Evolutionary conservation across 2,797 vertebrate genomes (phyloP).

Genomic region (Cyclura pinguis): DNA sequence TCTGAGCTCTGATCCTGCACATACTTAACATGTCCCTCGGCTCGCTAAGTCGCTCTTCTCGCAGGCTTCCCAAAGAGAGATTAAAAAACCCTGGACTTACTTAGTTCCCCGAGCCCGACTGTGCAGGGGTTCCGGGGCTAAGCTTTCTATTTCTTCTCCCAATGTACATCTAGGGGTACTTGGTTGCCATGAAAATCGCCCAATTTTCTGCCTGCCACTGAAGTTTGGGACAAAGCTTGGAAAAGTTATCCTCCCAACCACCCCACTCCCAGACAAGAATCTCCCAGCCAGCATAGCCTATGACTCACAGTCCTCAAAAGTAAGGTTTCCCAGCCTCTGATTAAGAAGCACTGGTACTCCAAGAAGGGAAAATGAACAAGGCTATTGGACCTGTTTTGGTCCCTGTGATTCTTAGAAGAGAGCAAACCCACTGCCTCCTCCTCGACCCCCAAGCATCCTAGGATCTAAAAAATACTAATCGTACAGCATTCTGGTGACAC

Average conservation of each 20-base stretch:
- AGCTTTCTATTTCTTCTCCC: neutral
- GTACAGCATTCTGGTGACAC: neutral
- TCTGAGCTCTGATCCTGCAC: slow-evolving; percentile 75
- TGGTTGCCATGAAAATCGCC: neutral
- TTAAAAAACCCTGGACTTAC: neutral
- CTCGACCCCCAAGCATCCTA: neutral
- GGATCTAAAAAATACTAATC: neutral
- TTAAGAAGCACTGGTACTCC: neutral
- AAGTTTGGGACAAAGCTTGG: no score
- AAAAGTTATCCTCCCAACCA: no score
- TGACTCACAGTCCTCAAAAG: no score
- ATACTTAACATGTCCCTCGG: slow-evolving; percentile 46
- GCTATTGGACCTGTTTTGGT: neutral
- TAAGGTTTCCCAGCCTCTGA: no score
- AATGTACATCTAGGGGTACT: neutral
- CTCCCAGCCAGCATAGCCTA: no score
- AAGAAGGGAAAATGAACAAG: neutral
- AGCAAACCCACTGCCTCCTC: neutral
- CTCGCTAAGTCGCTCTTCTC: neutral
- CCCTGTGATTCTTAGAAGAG: neutral
- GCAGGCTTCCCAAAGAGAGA: slow-evolving; percentile 12
- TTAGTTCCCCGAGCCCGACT: neutral
- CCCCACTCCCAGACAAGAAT: no score
- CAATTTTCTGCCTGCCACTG: neutral
- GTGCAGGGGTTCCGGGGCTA: neutral